Base-by-base conservation (phyloP, 1,140 invertebrate genomes). In the Drosophila pandora region DNA sequence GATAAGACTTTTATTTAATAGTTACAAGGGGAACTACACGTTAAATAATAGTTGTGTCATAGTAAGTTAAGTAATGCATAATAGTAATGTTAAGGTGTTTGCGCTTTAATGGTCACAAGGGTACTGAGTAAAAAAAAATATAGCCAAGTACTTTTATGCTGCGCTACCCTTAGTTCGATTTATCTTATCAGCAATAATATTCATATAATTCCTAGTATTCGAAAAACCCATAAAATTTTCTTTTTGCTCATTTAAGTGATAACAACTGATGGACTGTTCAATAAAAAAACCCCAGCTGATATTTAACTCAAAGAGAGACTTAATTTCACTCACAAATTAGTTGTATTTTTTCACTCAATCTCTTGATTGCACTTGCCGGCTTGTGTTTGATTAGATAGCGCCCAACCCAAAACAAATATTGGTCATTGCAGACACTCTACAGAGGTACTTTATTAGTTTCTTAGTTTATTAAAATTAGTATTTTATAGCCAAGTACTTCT, bases 141-240 rank as follows among this genome's bases (percentile, higher is more conserved):
- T n/a, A 23, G n/a, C n/a, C 22, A 3, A 32, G 2, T 32, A 25
- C 30, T 43, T 54, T 61, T 61, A 57, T 48, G 47, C 23, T 37
- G 17, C 1, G 4, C n/a, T 0, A 22, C 28, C n/a, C 53, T 48
- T 48, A 3, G n/a, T 21, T 69, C 4, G n/a, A 57, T 43, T 71
- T 81, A 85, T 85, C 81, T 85, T 78, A 85, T 85, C 81, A n/a
- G 32, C 3, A 22, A 43, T 43, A 23, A 30, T 21, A 67, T 28
- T 28, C 5, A 59, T 62, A 56, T 39, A 57, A 50, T 52, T 76
- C 48, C 48, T 56, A 23, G 49, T 52, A 41, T 54, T 63, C 41
- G 21, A 49, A 64, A 64, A 59, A n/a, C 2, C 47, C 9, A 48
- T 54, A 39, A 53, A 60, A 73, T 59, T 48, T 32, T 13, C 45